Percentiles rank a stretch among this genome's conserved stretches.
Evolutionary conservation across 1,140 invertebrate species (phyloP).

Genomic region (Globodera ellingtonae): DNA sequence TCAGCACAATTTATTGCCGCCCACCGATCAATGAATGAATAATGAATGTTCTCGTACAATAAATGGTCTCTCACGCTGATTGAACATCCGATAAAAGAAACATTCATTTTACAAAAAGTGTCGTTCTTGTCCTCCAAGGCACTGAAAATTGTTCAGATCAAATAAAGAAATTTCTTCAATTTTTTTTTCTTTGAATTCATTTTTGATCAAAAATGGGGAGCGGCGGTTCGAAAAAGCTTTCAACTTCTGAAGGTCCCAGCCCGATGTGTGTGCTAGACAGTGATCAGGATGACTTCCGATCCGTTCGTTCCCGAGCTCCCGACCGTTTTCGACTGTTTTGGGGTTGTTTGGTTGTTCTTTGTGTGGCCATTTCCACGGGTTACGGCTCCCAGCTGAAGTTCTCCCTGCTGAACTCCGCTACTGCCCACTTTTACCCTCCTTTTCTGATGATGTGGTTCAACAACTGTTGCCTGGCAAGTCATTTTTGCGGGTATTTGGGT

Average conservation of each 20-base stretch:
- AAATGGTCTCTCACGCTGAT: no score
- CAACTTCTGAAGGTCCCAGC: background rate
- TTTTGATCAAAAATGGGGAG: background rate
- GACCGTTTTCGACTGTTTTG: conserved; percentile 4
- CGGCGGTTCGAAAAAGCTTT: background rate
- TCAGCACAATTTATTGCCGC: no score
- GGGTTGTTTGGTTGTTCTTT: conserved; percentile 8
- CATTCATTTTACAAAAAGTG: no score
- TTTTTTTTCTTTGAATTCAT: background rate
- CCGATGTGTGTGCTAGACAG: background rate
- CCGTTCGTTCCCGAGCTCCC: background rate
- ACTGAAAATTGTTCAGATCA: no score
- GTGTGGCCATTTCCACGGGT: conserved; percentile 20
- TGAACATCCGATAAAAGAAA: no score
- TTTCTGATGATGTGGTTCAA: conserved; percentile 30
- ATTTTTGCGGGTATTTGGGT: background rate
- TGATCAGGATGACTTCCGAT: background rate
- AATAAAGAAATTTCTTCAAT: no score
- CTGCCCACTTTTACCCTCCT: conserved; percentile 20
- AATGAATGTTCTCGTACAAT: no score
- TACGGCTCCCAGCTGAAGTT: conserved; percentile 27
- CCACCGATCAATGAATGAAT: no score
- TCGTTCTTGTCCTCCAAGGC: no score
- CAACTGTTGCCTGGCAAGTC: conserved; percentile 25
- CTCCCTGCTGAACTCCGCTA: conserved; percentile 16